Base-by-base conservation (phyloP, 1,140 invertebrate species). In the Achroia grisella region DNA sequence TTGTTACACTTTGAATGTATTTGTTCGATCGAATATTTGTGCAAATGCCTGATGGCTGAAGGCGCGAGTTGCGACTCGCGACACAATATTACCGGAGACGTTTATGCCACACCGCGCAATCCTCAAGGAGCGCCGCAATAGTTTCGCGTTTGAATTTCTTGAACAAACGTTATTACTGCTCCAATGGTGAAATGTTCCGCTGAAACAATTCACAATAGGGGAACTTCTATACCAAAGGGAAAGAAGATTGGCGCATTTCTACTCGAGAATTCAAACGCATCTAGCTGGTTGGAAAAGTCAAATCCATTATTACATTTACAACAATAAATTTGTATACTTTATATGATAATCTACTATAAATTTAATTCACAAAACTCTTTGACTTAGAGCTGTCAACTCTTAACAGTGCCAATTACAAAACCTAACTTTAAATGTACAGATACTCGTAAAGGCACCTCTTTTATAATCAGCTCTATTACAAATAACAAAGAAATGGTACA, bases 141-240 rank as follows among this genome's bases (percentile, higher is more conserved):
- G 73, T 75, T 80, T 71, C 67, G 55, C 71, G 67, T 77, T 73
- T 71, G 73, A 69, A 75, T 80, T 75, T 79, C 67, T 71, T 64
- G 69, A 70, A 69, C 67, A 77, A 77, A 73, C 70, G 70, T 71
- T 76, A 79, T 79, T 79, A 75, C 69, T 62, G 61, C 63, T 68
- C 60, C 60, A 68, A 74, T 67, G 58, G 69, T 50, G 52, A 45
- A 69, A 74, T 65, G 66, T 65, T 74, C 68, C 56, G 48, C 58
- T 72, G 62, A 79, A 76, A 79, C 71, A 76, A 79, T 76, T 74
- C 70, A 64, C 71, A 74, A 76, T 69, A 62, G 59, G 52, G 63
- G 51, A 76, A 68, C 71, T 65, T 57, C 56, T 56, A 63, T 62
- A 70, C 73, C 69, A 75, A 75, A 69, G 61, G 62, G 47, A 62